phyloP scores from a whole-genome alignment of 2,888 invertebrate species.

The Hirudinaria manillensis region DNA sequence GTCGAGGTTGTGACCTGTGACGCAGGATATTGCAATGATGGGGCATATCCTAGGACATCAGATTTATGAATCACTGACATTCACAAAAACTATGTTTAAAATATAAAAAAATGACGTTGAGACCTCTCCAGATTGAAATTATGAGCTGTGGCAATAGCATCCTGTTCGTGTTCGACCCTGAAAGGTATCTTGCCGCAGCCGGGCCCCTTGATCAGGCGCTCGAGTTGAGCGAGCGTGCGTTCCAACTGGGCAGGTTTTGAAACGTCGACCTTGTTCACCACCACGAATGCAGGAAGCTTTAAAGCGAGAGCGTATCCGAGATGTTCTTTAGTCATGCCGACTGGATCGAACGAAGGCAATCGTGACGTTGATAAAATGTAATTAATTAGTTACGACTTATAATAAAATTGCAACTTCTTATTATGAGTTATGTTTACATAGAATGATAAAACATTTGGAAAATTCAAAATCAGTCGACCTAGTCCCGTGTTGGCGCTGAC shows the following conservation, averaged over 20 bases:
- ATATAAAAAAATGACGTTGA: neutral
- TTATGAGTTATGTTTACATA: neutral
- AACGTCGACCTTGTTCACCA: constrained; percentile 86
- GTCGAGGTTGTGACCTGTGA: constrained; percentile 73
- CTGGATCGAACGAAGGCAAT: constrained; percentile 40
- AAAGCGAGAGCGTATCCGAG: constrained; percentile 65
- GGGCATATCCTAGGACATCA: constrained; percentile 52
- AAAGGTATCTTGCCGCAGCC: constrained; percentile 65
- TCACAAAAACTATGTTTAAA: neutral
- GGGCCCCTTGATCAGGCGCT: constrained; percentile 63
- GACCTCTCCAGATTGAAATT: constrained; percentile 59
- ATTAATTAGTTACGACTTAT: neutral
- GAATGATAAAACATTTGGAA: neutral
- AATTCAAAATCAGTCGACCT: no score
- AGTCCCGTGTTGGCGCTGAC: constrained; percentile 70
- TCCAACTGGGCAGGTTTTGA: constrained; percentile 58
- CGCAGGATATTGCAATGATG: constrained; percentile 70
- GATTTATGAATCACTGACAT: no score
- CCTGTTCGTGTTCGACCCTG: constrained; percentile 65
- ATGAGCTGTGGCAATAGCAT: constrained; percentile 70
- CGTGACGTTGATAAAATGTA: neutral
- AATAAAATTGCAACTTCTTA: neutral
- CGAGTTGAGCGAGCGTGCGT: constrained; percentile 57
- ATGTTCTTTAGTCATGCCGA: constrained; percentile 75
- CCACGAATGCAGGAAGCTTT: constrained; percentile 77